Evolutionary conservation across 1,140 invertebrate species (phyloP).

Genomic region (Drosophila nannoptera): DNA sequence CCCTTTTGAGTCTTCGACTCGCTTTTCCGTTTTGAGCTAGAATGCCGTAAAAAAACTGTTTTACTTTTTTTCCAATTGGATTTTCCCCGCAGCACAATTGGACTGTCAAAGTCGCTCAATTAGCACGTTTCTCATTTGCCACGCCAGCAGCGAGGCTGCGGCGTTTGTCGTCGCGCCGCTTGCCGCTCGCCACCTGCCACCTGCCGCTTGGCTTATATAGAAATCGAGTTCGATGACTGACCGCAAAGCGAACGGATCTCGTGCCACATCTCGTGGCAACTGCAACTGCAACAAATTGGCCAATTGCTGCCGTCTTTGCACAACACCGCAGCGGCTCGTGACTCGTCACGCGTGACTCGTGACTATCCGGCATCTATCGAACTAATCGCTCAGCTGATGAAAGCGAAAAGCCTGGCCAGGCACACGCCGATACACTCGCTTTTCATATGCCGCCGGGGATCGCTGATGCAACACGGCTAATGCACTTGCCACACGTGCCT

Average conservation of each 20-base stretch:
- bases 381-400: slow-evolving; percentile 19
- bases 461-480: too few species aligned
- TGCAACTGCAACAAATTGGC: slow-evolving; percentile 26
- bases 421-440: not conserved
- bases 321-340: slow-evolving; percentile 10
- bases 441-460: not conserved
- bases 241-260: slow-evolving; percentile 4
- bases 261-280: slow-evolving; percentile 37
- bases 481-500: slow-evolving; percentile 5
- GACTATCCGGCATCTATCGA: slow-evolving; percentile 26
- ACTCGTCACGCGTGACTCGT: slow-evolving; percentile 12
- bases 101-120: slow-evolving; percentile 30
- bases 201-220: slow-evolving; percentile 1
- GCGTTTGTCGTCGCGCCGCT: not conserved
- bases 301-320: slow-evolving; percentile 12
- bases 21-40: too few species aligned
- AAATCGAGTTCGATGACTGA: slow-evolving; percentile 15
- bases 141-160: slow-evolving; percentile 19
- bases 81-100: not conserved
- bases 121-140: slow-evolving; percentile 46
- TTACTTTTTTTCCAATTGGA: not conserved
- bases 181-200: not conserved
- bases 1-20: too few species aligned
- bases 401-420: slow-evolving; percentile 26
- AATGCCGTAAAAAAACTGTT: not conserved